Conservation (phyloP, 2,888 invertebrate species). For the Luperina nickerlii region DNA sequence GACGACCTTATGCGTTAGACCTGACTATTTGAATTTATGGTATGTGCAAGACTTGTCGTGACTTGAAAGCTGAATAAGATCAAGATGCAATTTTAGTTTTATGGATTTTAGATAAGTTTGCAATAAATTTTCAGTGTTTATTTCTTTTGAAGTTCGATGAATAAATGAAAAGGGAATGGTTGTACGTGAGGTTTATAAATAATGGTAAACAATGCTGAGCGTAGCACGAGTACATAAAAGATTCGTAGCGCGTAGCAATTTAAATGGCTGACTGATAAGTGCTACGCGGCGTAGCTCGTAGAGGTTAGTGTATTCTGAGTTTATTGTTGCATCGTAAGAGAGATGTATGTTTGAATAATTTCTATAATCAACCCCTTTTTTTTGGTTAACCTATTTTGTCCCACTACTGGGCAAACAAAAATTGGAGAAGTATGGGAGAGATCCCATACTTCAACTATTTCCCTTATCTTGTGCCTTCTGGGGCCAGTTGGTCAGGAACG, state of each 20-base stretch:
- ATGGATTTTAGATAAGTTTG: conserved; percentile 56
- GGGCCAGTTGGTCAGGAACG: too few relatives aligned
- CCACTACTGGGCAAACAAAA: too few relatives aligned
- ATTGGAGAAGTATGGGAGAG: too few relatives aligned
- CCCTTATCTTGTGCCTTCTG: too few relatives aligned
- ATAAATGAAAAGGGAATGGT: conserved; percentile 52
- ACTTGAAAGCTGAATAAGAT: conserved; percentile 58
- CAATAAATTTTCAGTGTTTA: conserved; percentile 61
- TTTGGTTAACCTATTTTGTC: too few relatives aligned
- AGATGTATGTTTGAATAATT: too few relatives aligned
- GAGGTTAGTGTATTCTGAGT: conserved; percentile 11
- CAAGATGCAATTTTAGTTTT: conserved; percentile 61
- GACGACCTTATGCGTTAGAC: conserved; percentile 56
- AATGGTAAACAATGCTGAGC: conserved; percentile 38
- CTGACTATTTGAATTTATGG: conserved; percentile 55
- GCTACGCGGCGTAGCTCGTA: conserved; percentile 54
- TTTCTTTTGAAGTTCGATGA: conserved; percentile 56
- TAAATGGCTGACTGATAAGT: conserved; percentile 53
- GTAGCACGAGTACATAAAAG: conserved; percentile 38
- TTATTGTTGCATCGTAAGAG: conserved; percentile 13
- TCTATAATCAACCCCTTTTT: too few relatives aligned
- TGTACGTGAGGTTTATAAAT: conserved; percentile 56
- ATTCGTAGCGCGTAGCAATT: conserved; percentile 65
- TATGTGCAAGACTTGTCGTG: conserved; percentile 60
- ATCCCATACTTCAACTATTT: too few relatives aligned